Evolutionary conservation across 2,888 invertebrate genomes (phyloP), one percentile per base, ranked within the genome.

Genomic region (Cacoxenus indagator): DNA sequence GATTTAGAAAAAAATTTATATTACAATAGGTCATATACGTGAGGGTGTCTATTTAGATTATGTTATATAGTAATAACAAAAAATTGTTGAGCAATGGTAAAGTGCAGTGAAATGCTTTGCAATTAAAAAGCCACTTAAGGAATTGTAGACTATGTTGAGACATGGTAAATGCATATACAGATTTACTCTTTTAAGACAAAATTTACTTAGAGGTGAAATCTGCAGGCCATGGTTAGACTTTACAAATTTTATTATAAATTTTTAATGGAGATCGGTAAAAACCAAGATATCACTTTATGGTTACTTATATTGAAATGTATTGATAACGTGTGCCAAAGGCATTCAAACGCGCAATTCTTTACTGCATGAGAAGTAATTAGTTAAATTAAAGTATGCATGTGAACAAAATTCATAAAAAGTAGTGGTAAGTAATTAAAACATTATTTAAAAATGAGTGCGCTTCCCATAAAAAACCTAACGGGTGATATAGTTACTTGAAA

Each of bases 51-150:
- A 55, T 17, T 19, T n/a, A 48, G 11, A 48, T 48, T 11, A 48
- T 48, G n/a, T 48, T 48, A 19, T 48, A 48, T 17, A 19, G 4
- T 43, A 43, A 43, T 43, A 9, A 43, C 2, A 37, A 2, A 22
- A 57, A 27, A 62, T 22, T 61, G 9, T 61, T 61, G 61, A 61
- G 43, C 61, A 62, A 62, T 62, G 61, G 24, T 43, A 61, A 61
- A 55, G 55, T 55, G 55, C 55, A 55, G 26, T 55, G 55, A 19
- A 24, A 55, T 2, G 14, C 22, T 46, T 17, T 31, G 4, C 4
- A 37, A 37, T 4, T 8, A 4, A 37, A 37, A 37, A 5, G 14
- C 2, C 8, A 37, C 8, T 31, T 31, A 37, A 37, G n/a, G n/a
- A n/a, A 37, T 11, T 37, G 5, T 14, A 1, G 14, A 37, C 8